Conservation (phyloP, 2,888 invertebrate genomes). For the Allacma fusca region DNA sequence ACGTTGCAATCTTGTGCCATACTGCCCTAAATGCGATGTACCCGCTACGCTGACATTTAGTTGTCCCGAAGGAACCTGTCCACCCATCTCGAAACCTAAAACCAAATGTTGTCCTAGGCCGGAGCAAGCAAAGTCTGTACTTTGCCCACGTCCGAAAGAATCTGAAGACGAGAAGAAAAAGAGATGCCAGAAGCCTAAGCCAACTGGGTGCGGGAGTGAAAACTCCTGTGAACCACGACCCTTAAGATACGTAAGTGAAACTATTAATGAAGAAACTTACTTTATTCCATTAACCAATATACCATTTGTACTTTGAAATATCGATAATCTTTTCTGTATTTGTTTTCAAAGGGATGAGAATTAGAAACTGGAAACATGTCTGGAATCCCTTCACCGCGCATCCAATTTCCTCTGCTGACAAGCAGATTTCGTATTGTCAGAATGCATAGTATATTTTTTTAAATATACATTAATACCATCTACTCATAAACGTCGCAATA, state of each 20-base stretch:
- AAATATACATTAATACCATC: too few species aligned
- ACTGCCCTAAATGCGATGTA: conserved; percentile 18
- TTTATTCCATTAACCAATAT: too few species aligned
- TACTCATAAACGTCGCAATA: too few species aligned
- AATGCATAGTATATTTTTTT: too few species aligned
- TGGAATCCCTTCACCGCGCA: too few species aligned
- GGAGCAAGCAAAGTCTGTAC: background rate
- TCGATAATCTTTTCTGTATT: too few species aligned
- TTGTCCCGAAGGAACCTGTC: background rate
- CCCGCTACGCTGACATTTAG: background rate
- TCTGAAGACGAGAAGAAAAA: background rate
- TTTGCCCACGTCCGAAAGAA: background rate
- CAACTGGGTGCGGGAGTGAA: conserved; percentile 2
- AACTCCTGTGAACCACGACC: conserved; percentile 2
- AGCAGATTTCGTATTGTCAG: too few species aligned
- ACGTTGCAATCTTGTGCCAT: background rate
- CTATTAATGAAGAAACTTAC: too few species aligned
- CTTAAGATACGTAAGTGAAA: background rate
- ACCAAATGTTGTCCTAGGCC: background rate
- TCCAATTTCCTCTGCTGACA: too few species aligned
- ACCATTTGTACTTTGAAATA: too few species aligned
- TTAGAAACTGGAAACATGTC: too few species aligned
- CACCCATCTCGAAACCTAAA: background rate
- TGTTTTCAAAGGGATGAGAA: too few species aligned
- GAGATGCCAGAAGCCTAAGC: background rate